Conservation (phyloP, 2,888 invertebrate species). For the Eueremaeus valkanovi region DNA sequence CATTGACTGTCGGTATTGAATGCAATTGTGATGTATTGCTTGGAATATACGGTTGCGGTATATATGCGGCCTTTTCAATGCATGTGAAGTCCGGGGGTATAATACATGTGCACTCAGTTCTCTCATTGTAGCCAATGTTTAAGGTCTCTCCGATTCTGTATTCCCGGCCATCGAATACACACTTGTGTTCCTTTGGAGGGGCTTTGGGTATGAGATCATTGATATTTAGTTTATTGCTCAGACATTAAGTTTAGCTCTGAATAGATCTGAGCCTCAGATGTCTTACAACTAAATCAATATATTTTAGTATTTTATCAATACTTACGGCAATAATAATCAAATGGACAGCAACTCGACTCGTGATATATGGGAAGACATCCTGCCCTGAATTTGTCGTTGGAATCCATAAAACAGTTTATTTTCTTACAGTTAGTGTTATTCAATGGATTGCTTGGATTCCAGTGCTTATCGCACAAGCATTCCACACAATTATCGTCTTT, state of each 20-base stretch:
- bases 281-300: neutral
- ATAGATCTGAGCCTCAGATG: neutral
- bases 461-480: constrained; percentile 43
- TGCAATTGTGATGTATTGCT: too few species aligned
- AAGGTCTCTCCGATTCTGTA: neutral
- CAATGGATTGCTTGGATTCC: constrained; percentile 37
- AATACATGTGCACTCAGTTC: neutral
- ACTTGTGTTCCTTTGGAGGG: neutral
- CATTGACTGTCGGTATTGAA: too few species aligned
- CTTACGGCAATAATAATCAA: constrained; percentile 46
- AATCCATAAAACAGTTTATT: constrained; percentile 40
- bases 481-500: constrained; percentile 42
- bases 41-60: too few species aligned
- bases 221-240: too few species aligned
- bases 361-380: constrained; percentile 46
- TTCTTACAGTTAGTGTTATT: constrained; percentile 40
- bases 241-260: neutral
- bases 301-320: neutral
- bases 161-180: neutral
- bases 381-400: neutral
- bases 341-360: constrained; percentile 45
- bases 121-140: neutral
- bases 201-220: neutral
- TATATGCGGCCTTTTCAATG: neutral
- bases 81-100: constrained; percentile 7